phyloP scores from a whole-genome alignment of 2,888 invertebrate species.

The Dryobotodes eremita region DNA sequence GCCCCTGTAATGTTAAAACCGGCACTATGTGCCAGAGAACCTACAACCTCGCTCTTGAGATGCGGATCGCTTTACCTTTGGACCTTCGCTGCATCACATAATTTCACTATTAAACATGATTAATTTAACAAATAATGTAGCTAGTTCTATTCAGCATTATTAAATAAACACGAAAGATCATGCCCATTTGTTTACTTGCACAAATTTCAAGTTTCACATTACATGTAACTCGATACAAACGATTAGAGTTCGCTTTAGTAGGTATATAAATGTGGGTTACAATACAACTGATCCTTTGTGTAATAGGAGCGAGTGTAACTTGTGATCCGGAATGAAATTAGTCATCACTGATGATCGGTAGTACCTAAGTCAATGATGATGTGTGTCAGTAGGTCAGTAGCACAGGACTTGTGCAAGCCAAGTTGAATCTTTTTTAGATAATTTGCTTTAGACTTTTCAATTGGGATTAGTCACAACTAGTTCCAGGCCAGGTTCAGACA shows the following conservation, averaged over 20 bases:
- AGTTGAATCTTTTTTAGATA: background rate
- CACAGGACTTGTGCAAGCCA: background rate
- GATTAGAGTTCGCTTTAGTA: constrained; percentile 48
- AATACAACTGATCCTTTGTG: constrained; percentile 61
- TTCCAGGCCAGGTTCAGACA: background rate
- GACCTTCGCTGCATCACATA: background rate
- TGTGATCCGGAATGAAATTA: constrained; percentile 34
- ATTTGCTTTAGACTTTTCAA: background rate
- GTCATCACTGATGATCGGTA: constrained; percentile 32
- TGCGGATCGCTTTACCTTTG: background rate
- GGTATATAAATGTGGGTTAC: constrained; percentile 11
- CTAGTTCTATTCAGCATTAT: background rate
- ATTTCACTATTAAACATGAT: background rate
- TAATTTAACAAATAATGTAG: background rate
- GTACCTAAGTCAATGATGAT: constrained; percentile 11
- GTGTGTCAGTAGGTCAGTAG: constrained; percentile 41
- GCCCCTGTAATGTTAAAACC: too few species aligned
- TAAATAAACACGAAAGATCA: constrained; percentile 3
- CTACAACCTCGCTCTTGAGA: too few species aligned
- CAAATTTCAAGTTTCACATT: constrained; percentile 57
- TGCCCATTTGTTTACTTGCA: constrained; percentile 46
- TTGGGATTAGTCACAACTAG: background rate
- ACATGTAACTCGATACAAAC: constrained; percentile 52
- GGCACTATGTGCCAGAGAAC: background rate
- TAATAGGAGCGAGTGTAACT: constrained; percentile 43